Conservation (phyloP, 1,140 invertebrate species). For the Nautilus pompilius region DNA sequence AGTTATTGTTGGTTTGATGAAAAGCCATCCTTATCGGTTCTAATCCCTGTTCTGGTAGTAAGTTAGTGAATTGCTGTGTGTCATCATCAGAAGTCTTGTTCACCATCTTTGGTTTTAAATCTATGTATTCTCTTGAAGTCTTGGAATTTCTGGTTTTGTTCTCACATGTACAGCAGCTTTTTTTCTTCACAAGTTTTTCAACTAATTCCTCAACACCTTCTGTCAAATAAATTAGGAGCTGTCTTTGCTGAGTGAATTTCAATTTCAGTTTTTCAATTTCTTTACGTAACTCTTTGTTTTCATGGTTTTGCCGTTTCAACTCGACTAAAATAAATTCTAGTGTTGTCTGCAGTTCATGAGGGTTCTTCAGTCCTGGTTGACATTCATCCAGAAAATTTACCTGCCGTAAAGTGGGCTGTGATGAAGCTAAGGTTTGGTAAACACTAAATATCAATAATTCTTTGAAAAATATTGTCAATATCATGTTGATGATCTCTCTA, state of each 20-base stretch:
- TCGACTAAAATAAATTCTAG: slow-evolving; percentile 1
- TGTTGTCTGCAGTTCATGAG: neutral
- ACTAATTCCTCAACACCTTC: neutral
- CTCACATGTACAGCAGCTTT: neutral
- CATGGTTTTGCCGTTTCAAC: neutral
- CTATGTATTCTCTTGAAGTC: no score
- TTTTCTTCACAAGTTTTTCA: neutral
- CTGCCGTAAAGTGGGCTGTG: neutral
- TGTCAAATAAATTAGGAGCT: neutral
- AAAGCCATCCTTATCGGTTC: no score
- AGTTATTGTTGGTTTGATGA: no score
- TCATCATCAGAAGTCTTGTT: no score
- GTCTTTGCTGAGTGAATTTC: neutral
- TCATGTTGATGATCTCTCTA: no score
- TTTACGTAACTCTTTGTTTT: neutral
- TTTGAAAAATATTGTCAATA: no score
- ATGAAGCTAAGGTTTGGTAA: no score
- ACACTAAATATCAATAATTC: no score
- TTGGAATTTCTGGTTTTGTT: no score
- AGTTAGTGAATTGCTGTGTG: no score
- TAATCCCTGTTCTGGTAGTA: no score
- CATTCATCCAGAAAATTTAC: neutral
- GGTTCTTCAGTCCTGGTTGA: neutral
- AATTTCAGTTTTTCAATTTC: neutral
- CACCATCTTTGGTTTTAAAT: no score